A percentile compares a stretch with the other conserved stretches of the same genome.
Conservation (phyloP, 2,113 vertebrate species). For the Fregata magnificens region DNA sequence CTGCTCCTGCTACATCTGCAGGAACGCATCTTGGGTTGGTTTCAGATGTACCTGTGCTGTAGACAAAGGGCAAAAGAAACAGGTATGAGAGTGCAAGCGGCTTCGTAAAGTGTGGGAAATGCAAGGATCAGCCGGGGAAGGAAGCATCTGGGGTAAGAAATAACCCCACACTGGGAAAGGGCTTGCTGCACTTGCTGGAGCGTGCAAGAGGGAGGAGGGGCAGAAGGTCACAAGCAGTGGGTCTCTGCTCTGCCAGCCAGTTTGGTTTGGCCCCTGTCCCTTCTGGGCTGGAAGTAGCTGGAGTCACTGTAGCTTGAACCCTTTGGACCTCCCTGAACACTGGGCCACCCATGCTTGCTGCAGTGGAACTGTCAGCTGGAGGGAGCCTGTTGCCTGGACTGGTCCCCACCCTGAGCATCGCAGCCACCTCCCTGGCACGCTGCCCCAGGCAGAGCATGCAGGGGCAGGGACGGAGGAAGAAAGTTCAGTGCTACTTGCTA, state of each 20-base stretch:
- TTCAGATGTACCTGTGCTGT: background rate
- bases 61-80: background rate
- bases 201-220: background rate
- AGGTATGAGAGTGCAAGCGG: fast-evolving
- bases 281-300: background rate
- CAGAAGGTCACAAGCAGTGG: background rate
- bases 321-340: background rate
- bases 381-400: background rate
- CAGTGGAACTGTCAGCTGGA: fast-evolving
- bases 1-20: background rate
- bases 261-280: background rate
- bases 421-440: background rate
- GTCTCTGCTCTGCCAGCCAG: background rate
- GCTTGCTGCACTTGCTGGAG: background rate
- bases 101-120: background rate
- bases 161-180: background rate
- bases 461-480: background rate
- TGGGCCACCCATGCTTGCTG: background rate
- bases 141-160: background rate
- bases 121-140: background rate
- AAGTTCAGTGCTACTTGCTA: background rate
- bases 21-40: background rate
- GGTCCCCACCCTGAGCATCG: background rate
- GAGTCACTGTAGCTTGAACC: background rate
- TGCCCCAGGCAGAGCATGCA: background rate